Conservation (phyloP, 2,113 vertebrate species). For the Daubentonia madagascariensis region DNA sequence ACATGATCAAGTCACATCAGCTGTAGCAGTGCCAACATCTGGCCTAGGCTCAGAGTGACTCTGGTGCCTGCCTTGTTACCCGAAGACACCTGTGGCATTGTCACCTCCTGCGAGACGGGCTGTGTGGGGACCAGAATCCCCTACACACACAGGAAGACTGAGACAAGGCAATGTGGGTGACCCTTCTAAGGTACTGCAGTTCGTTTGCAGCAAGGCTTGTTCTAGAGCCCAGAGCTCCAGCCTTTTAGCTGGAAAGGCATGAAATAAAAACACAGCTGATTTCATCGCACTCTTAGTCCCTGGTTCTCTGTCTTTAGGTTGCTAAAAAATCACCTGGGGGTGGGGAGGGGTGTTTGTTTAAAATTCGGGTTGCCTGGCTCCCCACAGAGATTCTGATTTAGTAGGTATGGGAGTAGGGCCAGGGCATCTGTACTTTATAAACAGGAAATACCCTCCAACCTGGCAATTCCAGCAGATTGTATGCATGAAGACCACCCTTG, state of each 20-base stretch:
- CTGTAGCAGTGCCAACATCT: neutral
- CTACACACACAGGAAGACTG: neutral
- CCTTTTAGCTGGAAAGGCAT: neutral
- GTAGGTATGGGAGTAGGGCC: too few species aligned
- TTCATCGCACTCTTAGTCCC: neutral
- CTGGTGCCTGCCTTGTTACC: accelerated
- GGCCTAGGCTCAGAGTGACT: neutral
- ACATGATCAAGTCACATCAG: neutral
- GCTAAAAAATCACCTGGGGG: neutral
- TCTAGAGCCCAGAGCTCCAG: neutral
- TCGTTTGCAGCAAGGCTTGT: neutral
- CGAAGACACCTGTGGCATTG: neutral
- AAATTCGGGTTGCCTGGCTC: neutral
- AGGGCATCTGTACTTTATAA: neutral
- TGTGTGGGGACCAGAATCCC: neutral
- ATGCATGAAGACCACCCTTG: neutral
- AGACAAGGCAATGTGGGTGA: neutral
- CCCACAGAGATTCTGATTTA: neutral
- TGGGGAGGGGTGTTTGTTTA: neutral
- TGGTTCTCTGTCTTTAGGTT: neutral
- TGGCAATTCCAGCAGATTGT: neutral
- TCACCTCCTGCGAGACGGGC: neutral
- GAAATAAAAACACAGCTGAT: neutral
- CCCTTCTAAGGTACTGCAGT: neutral
- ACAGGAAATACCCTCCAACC: neutral